Evolutionary conservation across 2,888 invertebrate species (phyloP).

Genomic region (Amblyjoppa proteus): DNA sequence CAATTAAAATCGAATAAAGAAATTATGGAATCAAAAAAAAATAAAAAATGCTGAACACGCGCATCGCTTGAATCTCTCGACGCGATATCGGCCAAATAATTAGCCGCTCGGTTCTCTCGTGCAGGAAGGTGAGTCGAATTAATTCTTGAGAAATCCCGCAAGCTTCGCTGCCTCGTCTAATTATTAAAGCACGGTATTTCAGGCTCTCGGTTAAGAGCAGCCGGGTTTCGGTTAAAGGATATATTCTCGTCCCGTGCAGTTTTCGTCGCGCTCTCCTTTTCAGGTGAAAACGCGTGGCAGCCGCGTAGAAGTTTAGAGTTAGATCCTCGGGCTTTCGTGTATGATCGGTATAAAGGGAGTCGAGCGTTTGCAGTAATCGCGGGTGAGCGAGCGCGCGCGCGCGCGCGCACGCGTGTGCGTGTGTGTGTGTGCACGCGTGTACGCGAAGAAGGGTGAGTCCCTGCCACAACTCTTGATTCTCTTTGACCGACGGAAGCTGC

Average conservation of each 20-base stretch:
- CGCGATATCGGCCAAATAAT: not conserved
- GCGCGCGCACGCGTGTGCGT: not conserved
- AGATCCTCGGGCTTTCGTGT: conserved; percentile 7
- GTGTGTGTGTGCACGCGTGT: not conserved
- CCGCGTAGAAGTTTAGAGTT: conserved; percentile 44
- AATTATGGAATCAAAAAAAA: not conserved
- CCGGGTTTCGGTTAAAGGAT: not conserved
- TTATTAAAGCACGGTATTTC: conserved; percentile 11
- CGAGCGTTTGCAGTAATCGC: not conserved
- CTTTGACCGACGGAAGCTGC: conserved; percentile 81
- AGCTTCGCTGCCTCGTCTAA: not conserved
- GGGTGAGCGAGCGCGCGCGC: not conserved
- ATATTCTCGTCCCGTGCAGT: not conserved
- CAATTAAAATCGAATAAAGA: not conserved
- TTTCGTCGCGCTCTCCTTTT: conserved; percentile 7
- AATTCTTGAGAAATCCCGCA: not conserved
- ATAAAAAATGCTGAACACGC: not conserved
- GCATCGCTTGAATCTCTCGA: not conserved
- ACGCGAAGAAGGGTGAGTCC: conserved; percentile 65
- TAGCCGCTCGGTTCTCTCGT: not conserved
- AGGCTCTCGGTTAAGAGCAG: not conserved
- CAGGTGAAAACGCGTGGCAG: conserved; percentile 48
- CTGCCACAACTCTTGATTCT: conserved; percentile 77
- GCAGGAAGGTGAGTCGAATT: not conserved
- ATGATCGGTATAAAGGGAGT: conserved; percentile 14